A percentile compares a stretch with the other conserved stretches of the same genome.
These are phyloP conservation scores for Pseudomyrmex flavicornis DNA, from an alignment of 1,140 invertebrate genomes.

Conservation along the genomic window DNA sequence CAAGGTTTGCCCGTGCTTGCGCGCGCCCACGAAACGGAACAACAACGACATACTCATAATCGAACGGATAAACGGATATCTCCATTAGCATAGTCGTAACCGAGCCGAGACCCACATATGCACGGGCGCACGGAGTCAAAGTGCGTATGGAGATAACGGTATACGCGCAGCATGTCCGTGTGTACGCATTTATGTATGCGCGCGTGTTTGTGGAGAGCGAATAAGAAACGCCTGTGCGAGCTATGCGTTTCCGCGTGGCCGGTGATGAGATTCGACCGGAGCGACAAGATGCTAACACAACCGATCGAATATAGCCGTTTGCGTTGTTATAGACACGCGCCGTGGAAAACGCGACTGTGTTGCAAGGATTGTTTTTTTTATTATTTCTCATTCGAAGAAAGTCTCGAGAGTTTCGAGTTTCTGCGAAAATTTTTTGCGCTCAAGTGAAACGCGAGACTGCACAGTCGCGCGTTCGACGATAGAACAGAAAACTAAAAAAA, in stretches of 20 bases:
- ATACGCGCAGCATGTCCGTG: constrained; percentile 26
- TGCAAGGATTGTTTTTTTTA: too few species aligned
- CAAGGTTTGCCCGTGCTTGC: neutral
- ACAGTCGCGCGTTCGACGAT: too few species aligned
- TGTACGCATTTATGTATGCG: neutral
- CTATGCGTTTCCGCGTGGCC: constrained; percentile 41
- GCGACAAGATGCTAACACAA: constrained; percentile 7
- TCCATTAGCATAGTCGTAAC: constrained; percentile 71
- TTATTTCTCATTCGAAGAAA: neutral
- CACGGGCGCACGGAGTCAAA: constrained; percentile 71
- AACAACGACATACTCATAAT: constrained; percentile 64
- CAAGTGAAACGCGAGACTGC: neutral
- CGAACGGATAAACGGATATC: constrained; percentile 69
- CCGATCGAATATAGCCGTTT: constrained; percentile 49
- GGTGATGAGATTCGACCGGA: constrained; percentile 43
- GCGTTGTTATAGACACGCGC: constrained; percentile 14
- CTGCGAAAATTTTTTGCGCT: neutral
- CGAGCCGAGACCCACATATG: constrained; percentile 70
- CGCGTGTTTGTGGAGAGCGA: constrained; percentile 8
- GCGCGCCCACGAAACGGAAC: constrained; percentile 1
- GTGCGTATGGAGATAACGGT: constrained; percentile 75
- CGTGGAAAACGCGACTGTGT: neutral
- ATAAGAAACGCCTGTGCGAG: constrained; percentile 45
- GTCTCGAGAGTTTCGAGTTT: neutral
- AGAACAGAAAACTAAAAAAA: neutral